A percentile compares a stretch with the other conserved stretches of the same genome.
These are phyloP conservation scores for Agrochola macilenta DNA, from an alignment of 2,888 invertebrate genomes.

Conservation along the genomic window DNA sequence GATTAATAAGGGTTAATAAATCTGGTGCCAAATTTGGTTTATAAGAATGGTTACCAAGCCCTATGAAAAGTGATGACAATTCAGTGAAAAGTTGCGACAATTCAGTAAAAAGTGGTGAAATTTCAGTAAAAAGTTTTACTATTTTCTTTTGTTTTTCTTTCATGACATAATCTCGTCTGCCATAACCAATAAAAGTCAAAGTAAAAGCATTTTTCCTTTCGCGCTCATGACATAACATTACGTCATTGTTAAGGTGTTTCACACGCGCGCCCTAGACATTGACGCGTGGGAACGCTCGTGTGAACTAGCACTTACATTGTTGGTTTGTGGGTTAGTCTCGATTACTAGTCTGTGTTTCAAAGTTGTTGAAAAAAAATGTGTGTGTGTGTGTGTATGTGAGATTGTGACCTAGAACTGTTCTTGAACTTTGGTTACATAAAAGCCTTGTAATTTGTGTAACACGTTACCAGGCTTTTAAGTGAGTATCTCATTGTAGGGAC, in stretches of 20 bases:
- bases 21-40: not conserved
- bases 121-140: no score
- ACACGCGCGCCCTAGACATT: slow-evolving; percentile 83
- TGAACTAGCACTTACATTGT: slow-evolving; percentile 80
- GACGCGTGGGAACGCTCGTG: slow-evolving; percentile 79
- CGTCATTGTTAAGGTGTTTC: slow-evolving; percentile 70
- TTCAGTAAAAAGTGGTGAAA: not conserved
- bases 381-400: slow-evolving; percentile 13
- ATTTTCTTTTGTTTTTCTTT: not conserved
- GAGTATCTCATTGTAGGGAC: no score
- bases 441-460: not conserved
- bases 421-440: slow-evolving; percentile 49
- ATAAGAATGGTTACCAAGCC: not conserved
- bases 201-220: slow-evolving; percentile 82
- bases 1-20: not conserved
- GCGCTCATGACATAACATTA: slow-evolving; percentile 69
- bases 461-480: no score
- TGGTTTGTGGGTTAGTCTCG: slow-evolving; percentile 79
- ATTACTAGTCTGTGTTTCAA: slow-evolving; percentile 40
- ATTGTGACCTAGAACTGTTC: slow-evolving; percentile 50
- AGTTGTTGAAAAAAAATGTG: slow-evolving; percentile 38
- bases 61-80: not conserved
- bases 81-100: no score
- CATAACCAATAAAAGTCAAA: slow-evolving; percentile 59
- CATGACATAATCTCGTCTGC: slow-evolving; percentile 17